Evolutionary conservation across 1,140 invertebrate genomes (phyloP).

Genomic region (Penaeus indicus): DNA sequence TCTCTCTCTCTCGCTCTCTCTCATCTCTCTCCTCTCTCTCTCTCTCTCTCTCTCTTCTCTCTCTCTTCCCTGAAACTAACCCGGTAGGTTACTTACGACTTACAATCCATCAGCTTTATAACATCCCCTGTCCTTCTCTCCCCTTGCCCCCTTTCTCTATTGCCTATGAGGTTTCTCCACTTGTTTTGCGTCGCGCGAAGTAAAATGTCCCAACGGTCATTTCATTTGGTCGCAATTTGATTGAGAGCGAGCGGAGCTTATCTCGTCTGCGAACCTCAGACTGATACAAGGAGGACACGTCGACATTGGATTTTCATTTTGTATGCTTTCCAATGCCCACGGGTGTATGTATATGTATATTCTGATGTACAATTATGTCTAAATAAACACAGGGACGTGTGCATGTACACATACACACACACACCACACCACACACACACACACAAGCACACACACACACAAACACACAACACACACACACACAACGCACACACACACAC

Average conservation of each 20-base stretch:
- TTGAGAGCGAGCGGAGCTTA: slow-evolving; percentile 18
- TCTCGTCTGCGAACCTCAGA: background rate
- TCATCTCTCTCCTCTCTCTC: slow-evolving; percentile 14
- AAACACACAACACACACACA: slow-evolving; percentile 12
- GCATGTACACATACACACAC: slow-evolving; percentile 17
- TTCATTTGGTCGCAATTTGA: background rate
- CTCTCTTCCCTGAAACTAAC: too few species aligned
- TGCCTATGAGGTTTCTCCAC: background rate
- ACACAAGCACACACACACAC: slow-evolving; percentile 34
- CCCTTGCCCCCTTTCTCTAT: background rate
- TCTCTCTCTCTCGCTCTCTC: slow-evolving; percentile 35
- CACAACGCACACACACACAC: background rate
- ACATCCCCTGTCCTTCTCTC: too few species aligned
- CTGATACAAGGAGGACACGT: background rate
- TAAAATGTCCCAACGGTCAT: too few species aligned
- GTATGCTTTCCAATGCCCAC: background rate
- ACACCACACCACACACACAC: slow-evolving; percentile 7
- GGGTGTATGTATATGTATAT: slow-evolving; percentile 15
- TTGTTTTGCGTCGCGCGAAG: too few species aligned
- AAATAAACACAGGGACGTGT: background rate
- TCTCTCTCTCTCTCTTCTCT: too few species aligned
- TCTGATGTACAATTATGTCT: background rate
- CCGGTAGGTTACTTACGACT: too few species aligned
- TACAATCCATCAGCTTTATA: too few species aligned
- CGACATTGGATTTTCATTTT: background rate